Evolutionary conservation across 2,888 invertebrate genomes (phyloP).

Genomic region (Heliconius aoede): DNA sequence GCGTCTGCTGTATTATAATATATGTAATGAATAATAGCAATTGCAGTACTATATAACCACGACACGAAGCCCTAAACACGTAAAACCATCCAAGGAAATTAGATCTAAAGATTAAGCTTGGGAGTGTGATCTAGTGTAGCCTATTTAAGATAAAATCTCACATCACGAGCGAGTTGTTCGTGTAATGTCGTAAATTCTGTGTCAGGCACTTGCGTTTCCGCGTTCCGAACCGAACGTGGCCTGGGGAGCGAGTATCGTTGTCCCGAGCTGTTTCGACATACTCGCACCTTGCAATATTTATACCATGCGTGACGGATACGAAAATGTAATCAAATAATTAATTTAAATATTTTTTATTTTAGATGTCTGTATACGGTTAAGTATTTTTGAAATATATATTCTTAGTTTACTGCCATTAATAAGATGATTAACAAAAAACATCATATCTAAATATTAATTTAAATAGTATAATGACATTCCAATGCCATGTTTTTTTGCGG

Average conservation of each 20-base stretch:
- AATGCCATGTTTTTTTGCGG: no score
- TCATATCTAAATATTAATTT: no score
- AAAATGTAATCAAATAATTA: background rate
- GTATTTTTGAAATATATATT: no score
- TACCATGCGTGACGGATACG: constrained; percentile 32
- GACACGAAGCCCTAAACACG: constrained; percentile 15
- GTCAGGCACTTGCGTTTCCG: constrained; percentile 51
- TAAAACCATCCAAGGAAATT: constrained; percentile 11
- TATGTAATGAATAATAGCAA: constrained; percentile 2
- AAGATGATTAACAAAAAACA: no score
- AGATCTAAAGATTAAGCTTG: constrained; percentile 30
- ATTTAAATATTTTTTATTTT: background rate
- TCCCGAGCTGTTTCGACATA: constrained; percentile 37
- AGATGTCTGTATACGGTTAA: background rate
- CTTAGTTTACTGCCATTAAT: no score
- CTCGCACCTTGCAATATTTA: background rate
- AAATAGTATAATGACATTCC: no score
- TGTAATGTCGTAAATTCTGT: constrained; percentile 52
- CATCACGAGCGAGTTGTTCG: constrained; percentile 51
- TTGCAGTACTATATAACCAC: constrained; percentile 4
- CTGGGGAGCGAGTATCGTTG: constrained; percentile 37
- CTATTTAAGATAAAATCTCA: constrained; percentile 50
- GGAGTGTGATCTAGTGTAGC: constrained; percentile 46
- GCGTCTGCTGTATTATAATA: no score
- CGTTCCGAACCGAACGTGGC: constrained; percentile 48